These are phyloP conservation scores for Etheostoma spectabile DNA, from an alignment of 2,113 vertebrate genomes.

Conservation along the genomic window DNA sequence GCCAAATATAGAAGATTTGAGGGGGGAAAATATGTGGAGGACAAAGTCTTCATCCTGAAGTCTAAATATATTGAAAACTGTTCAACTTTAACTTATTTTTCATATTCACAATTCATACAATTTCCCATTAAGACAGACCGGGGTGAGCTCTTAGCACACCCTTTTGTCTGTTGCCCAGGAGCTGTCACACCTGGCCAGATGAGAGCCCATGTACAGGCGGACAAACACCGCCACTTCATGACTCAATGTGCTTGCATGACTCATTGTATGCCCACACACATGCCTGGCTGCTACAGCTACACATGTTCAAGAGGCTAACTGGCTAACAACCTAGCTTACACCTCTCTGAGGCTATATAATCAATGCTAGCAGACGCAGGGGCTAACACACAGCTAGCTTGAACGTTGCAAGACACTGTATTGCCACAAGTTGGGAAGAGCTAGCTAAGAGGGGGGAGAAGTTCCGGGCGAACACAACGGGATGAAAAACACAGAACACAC, in stretches of 20 bases:
- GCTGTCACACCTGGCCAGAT: conserved; percentile 63
- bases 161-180: conserved; percentile 42
- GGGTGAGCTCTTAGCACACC: conserved; percentile 9
- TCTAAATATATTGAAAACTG: background rate
- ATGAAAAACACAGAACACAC: conserved; percentile 37
- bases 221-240: background rate
- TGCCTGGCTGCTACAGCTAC: conserved; percentile 33
- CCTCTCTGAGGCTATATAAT: conserved; percentile 40
- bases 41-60: background rate
- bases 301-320: conserved; percentile 44
- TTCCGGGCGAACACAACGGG: conserved; percentile 40
- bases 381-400: conserved; percentile 69
- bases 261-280: conserved; percentile 10
- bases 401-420: conserved; percentile 34
- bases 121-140: background rate
- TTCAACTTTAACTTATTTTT: background rate
- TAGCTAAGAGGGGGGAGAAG: conserved; percentile 24
- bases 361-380: conserved; percentile 71
- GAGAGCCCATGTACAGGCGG: background rate
- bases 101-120: background rate
- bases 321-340: conserved; percentile 70
- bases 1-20: background rate
- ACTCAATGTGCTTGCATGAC: background rate
- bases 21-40: background rate
- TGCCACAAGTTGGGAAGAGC: conserved; percentile 62